A percentile compares a stretch with the other conserved stretches of the same genome.
phyloP scores from a whole-genome alignment of 2,888 invertebrate species.

The Ophraella communa region DNA sequence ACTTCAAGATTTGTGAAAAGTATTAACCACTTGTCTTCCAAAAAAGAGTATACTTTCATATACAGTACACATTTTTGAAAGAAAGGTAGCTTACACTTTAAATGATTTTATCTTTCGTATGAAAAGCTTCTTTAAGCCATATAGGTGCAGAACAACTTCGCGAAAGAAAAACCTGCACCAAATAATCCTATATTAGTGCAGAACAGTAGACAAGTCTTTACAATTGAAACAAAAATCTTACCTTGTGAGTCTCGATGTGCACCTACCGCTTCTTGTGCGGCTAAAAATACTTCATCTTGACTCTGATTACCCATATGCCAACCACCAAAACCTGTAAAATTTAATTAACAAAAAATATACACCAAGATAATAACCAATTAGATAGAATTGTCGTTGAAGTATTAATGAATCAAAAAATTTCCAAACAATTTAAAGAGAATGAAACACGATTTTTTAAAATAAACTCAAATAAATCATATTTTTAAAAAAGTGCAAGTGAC shows the following conservation, averaged over 20 bases:
- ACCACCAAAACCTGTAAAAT: conserved; percentile 75
- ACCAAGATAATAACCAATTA: no score
- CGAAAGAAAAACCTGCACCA: not conserved
- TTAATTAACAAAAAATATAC: not conserved
- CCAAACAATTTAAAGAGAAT: no score
- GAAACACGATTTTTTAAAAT: no score
- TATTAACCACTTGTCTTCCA: not conserved
- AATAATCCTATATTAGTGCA: conserved; percentile 32
- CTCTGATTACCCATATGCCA: conserved; percentile 84
- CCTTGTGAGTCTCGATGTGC: conserved; percentile 91
- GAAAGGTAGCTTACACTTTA: not conserved
- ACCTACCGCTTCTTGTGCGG: conserved; percentile 78
- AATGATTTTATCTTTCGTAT: no score
- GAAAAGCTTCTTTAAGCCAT: not conserved
- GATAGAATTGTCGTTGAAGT: not conserved
- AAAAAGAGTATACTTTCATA: not conserved
- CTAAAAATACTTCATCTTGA: conserved; percentile 86
- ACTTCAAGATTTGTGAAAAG: not conserved
- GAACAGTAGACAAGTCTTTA: conserved; percentile 43
- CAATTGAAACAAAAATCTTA: conserved; percentile 68
- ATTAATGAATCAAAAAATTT: not conserved
- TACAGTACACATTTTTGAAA: not conserved
- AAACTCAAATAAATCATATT: no score
- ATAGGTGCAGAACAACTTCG: not conserved
- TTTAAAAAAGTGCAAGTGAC: no score